A percentile compares a stretch with the other conserved stretches of the same genome.
Evolutionary conservation across 2,113 vertebrate genomes (phyloP).

Genomic region (Notechis scutatus): DNA sequence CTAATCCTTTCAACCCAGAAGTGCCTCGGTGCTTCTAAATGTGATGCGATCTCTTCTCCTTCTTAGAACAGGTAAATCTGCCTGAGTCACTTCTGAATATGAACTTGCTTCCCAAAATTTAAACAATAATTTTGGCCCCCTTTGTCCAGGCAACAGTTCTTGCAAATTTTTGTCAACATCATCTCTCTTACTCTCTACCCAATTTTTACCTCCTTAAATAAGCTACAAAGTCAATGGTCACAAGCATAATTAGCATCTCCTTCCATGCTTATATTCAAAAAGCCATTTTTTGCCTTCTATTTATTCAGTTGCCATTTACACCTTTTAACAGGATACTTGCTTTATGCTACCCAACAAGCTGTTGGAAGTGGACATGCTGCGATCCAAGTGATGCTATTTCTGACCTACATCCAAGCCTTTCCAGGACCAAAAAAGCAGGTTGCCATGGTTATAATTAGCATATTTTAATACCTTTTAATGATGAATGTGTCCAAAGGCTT

Average conservation of each 20-base stretch:
- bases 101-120: not conserved
- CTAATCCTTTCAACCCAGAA: not conserved
- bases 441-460: conserved; percentile 71
- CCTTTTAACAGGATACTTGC: conserved; percentile 38
- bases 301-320: not conserved
- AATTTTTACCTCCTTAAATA: not conserved
- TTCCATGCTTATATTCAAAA: not conserved
- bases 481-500: conserved; percentile 66
- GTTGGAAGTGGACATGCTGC: conserved; percentile 38
- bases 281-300: not conserved
- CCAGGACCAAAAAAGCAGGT: conserved; percentile 58
- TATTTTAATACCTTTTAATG: conserved; percentile 72
- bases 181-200: not conserved
- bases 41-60: not conserved
- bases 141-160: not conserved
- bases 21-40: not conserved
- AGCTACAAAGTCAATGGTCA: not conserved
- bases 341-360: conserved; percentile 33
- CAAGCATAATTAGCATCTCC: not conserved
- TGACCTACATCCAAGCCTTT: conserved; percentile 47
- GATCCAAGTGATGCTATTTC: conserved; percentile 33
- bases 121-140: not conserved
- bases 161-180: not conserved
- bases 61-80: not conserved
- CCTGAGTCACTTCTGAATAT: not conserved